Evolutionary conservation across 2,113 vertebrate species (phyloP), one percentile per base, ranked within the genome.

Genomic region (Gambusia holbrooki): DNA sequence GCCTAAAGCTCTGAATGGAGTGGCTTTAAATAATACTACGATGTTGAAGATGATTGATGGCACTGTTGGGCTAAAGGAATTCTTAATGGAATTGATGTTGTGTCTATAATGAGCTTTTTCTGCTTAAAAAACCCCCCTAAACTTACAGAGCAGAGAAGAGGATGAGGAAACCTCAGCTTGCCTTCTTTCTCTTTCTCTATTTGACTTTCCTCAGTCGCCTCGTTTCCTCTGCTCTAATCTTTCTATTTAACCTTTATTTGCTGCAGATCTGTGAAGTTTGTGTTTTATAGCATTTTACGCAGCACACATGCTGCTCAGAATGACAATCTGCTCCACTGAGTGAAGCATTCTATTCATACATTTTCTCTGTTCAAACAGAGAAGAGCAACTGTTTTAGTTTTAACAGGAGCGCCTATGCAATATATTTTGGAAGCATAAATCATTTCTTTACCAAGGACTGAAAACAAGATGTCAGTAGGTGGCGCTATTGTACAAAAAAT

Each of bases 1-100:
- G 76, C 84, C 78, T 10, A 10, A 0, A 76, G 70, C 67, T 68
- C 1, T 0, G 12, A 62, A 29, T 40, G 37, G 19, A 71, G 84
- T 72, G 25, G 75, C 73, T 79, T 81, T 85, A 83, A 89, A 83
- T 79, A 79, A 87, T 11, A 70, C 65, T 79, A 17, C 30, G 54
- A 51, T 29, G 76, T 22, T 9, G 45, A 69, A 61, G 11, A 67
- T 85, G 88, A 89, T 74, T 77, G 88, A 87, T 89, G 87, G 85
- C 45, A 61, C 61, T 28, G 78, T 73, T 74, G 67, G 61, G 80
- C 63, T n/a, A 48, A n/a, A 79, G 78, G 80, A 85, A 77, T 79
- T 87, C 62, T 87, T 83, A 87, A 89, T 73, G 64, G 81, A 82
- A 73, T 30, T 85, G 71, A 89, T 85, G 81, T 79, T 79, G 71